Evolutionary conservation across 2,113 vertebrate genomes (phyloP).

Genomic region (Verasper variegatus): DNA sequence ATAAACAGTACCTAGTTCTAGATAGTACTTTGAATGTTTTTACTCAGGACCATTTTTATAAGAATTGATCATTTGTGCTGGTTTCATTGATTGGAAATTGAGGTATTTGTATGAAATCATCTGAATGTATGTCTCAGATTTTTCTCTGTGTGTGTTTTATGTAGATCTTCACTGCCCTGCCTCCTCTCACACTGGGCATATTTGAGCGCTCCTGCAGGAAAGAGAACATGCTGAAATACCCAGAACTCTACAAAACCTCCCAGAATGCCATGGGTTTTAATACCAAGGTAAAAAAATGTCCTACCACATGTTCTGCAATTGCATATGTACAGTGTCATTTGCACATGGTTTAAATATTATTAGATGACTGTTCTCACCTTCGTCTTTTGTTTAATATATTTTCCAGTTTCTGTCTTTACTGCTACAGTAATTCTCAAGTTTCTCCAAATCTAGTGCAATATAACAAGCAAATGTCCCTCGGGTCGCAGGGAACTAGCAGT

Average conservation of each 20-base stretch:
- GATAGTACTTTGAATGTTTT: no score
- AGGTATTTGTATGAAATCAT: not conserved
- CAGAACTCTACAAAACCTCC: slow-evolving; percentile 97
- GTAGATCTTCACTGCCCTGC: slow-evolving; percentile 96
- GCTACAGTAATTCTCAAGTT: not conserved
- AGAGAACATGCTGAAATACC: slow-evolving; percentile 99
- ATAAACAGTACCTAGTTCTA: no score
- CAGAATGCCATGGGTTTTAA: slow-evolving; percentile 98
- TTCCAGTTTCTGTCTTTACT: not conserved
- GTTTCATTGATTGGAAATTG: no score
- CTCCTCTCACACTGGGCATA: slow-evolving; percentile 96
- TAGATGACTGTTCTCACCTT: not conserved
- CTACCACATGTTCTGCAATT: not conserved
- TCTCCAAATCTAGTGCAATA: not conserved
- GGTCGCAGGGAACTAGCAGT: not conserved
- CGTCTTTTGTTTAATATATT: not conserved
- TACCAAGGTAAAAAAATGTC: slow-evolving; percentile 88
- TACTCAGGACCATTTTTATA: no score
- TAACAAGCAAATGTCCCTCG: not conserved
- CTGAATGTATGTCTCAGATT: not conserved
- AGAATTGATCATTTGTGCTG: no score
- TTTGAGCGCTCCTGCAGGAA: slow-evolving; percentile 97
- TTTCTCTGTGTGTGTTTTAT: slow-evolving; percentile 15
- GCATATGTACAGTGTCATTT: not conserved
- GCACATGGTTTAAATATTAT: not conserved